Conservation (phyloP, 2,113 vertebrate genomes). For the Eretmochelys imbricata region DNA sequence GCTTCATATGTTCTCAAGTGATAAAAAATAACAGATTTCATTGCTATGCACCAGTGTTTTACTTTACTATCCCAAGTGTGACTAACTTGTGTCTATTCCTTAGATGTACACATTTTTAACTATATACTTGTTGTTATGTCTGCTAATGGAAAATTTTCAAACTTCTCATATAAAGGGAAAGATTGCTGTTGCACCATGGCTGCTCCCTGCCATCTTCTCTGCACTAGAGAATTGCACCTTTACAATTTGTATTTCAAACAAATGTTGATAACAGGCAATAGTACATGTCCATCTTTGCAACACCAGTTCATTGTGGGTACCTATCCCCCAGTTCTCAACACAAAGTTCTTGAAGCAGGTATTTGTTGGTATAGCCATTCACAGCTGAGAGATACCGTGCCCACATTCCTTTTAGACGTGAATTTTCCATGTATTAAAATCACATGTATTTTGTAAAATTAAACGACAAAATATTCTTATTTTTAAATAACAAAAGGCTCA, state of each 20-base stretch:
- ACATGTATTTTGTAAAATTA: background rate
- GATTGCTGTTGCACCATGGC: background rate
- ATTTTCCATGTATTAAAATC: background rate
- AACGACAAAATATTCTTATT: background rate
- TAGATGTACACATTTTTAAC: background rate
- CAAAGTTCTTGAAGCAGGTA: background rate
- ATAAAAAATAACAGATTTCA: background rate
- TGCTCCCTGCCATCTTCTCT: background rate
- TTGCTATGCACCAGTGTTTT: background rate
- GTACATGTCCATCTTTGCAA: background rate
- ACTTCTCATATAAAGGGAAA: background rate
- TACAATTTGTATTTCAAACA: background rate
- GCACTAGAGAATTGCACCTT: background rate
- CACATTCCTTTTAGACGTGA: background rate
- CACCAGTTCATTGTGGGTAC: background rate
- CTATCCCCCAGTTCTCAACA: background rate
- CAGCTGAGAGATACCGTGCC: background rate
- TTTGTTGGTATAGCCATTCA: background rate
- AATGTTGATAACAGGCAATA: background rate
- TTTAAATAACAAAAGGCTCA: background rate
- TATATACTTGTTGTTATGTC: background rate
- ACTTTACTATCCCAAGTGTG: background rate
- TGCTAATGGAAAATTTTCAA: background rate
- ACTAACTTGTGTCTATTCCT: background rate
- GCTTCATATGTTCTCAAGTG: background rate